Conservation (phyloP, 2,888 invertebrate species). For the Brachylomia viminalis region DNA sequence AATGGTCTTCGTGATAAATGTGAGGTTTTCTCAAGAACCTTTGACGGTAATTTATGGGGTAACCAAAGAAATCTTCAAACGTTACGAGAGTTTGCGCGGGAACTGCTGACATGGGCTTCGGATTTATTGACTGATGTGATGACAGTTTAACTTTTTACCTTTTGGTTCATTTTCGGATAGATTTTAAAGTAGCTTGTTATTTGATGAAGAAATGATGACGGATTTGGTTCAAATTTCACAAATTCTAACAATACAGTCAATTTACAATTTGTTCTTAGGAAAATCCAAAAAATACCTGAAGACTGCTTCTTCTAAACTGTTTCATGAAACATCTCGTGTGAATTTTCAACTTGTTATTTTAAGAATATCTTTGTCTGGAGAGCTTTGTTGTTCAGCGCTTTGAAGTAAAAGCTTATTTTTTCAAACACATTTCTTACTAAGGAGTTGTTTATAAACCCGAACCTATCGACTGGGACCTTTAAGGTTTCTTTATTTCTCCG, state of each 20-base stretch:
- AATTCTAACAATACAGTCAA: neutral
- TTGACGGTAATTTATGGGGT: neutral
- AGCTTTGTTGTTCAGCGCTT: neutral
- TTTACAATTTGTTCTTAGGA: neutral
- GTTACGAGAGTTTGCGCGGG: neutral
- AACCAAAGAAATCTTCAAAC: neutral
- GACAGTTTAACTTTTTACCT: neutral
- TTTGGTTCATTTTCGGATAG: neutral
- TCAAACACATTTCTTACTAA: neutral
- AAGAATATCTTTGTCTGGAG: slow-evolving; percentile 6
- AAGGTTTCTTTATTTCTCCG: neutral
- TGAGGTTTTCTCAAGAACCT: neutral
- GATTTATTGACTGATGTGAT: neutral
- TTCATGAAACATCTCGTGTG: neutral
- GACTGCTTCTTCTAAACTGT: too few relatives aligned
- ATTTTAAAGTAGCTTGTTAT: neutral
- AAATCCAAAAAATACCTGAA: neutral
- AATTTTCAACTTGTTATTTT: slow-evolving; percentile 15
- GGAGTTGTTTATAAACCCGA: neutral
- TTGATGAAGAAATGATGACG: neutral
- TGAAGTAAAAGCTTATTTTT: slow-evolving; percentile 5
- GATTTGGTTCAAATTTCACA: neutral
- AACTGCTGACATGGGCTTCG: neutral
- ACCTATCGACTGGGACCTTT: neutral
- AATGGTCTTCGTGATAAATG: neutral